Conservation (phyloP, 2,797 vertebrate species). For the Girardinus metallicus region DNA sequence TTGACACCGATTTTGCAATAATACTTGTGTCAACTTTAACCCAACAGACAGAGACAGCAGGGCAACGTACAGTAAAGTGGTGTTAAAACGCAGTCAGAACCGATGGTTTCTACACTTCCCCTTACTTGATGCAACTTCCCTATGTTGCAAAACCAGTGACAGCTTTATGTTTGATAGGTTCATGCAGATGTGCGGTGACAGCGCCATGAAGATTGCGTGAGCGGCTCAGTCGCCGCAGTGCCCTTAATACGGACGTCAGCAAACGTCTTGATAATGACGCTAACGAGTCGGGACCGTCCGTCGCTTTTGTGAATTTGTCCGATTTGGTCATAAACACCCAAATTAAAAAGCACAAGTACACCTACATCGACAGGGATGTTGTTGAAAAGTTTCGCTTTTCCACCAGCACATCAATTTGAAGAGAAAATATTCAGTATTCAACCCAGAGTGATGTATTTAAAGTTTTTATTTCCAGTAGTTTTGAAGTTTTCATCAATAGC, state of each 20-base stretch:
- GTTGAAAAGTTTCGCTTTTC: not conserved
- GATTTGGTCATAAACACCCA: not conserved
- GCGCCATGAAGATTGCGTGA: not conserved
- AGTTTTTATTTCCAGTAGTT: not conserved
- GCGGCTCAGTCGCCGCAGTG: slow-evolving; percentile 4
- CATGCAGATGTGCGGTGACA: slow-evolving; percentile 25
- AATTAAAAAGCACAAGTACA: not conserved
- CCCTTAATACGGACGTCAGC: not conserved
- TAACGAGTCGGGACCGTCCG: not conserved
- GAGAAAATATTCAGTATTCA: not conserved
- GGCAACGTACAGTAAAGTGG: slow-evolving; percentile 30
- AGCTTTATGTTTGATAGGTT: not conserved
- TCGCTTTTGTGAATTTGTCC: not conserved
- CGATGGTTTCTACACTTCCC: slow-evolving; percentile 53
- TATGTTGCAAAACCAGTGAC: slow-evolving; percentile 46
- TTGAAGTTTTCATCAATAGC: not conserved
- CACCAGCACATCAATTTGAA: not conserved
- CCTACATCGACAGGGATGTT: not conserved
- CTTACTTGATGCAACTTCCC: slow-evolving; percentile 51
- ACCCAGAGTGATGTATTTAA: not conserved
- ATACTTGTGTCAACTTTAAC: slow-evolving; percentile 20
- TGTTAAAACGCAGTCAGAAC: slow-evolving; percentile 29
- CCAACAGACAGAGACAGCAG: not conserved
- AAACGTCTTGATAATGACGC: not conserved
- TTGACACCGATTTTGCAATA: slow-evolving; percentile 39